Conservation (phyloP, 2,113 vertebrate species). For the Pelobates fuscus region DNA sequence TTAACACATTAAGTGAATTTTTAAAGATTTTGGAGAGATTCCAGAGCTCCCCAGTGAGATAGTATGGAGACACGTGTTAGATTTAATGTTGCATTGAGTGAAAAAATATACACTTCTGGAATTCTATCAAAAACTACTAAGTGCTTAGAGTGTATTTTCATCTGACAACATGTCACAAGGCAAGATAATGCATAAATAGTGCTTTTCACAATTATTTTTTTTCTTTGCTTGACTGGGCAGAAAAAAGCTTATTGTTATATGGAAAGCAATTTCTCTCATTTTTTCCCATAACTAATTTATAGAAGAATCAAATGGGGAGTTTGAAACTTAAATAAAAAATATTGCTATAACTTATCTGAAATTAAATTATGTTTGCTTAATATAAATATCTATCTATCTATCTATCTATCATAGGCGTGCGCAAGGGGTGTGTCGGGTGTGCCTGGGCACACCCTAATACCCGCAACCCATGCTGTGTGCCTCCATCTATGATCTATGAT, state of each 20-base stretch:
- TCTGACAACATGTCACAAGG: conserved; percentile 42
- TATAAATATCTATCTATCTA: too few species aligned
- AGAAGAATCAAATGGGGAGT: too few species aligned
- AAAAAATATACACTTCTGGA: conserved; percentile 34
- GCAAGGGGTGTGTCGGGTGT: too few species aligned
- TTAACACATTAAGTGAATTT: conserved; percentile 41
- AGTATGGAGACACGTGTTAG: conserved; percentile 34
- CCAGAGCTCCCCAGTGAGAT: conserved; percentile 45
- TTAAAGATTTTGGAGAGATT: conserved; percentile 48
- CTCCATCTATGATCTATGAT: too few species aligned
- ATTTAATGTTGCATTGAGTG: conserved; percentile 39
- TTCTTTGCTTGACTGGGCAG: conserved; percentile 35
- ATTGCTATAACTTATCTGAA: too few species aligned
- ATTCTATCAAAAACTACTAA: conserved; percentile 37
- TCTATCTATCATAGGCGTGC: too few species aligned
- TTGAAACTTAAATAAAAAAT: too few species aligned
- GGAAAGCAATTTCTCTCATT: conserved; percentile 17
- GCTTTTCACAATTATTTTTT: conserved; percentile 43
- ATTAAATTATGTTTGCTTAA: too few species aligned
- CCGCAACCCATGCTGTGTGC: too few species aligned
- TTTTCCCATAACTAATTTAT: conserved; percentile 10
- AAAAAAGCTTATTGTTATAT: conserved; percentile 28
- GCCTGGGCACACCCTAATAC: too few species aligned
- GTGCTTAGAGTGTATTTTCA: conserved; percentile 44
- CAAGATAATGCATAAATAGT: conserved; percentile 39